A percentile compares a stretch with the other conserved stretches of the same genome.
Evolutionary conservation across 2,888 invertebrate species (phyloP).

Genomic region (Apoda limacodes): DNA sequence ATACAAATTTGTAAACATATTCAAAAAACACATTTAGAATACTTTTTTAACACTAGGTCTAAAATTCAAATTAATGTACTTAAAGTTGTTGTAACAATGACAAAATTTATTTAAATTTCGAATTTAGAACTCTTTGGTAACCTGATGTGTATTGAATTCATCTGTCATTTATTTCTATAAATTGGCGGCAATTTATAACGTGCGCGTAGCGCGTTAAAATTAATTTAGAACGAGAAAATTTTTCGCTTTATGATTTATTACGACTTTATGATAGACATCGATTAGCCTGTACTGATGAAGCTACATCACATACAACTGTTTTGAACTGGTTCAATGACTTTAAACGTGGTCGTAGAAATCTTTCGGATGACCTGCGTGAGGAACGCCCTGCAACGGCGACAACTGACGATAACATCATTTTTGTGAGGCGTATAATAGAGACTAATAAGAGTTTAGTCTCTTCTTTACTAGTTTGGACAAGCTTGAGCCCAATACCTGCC

Average conservation of each 20-base stretch:
- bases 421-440: neutral
- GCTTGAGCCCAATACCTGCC: conserved; percentile 8
- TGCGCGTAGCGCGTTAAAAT: neutral
- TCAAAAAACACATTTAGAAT: too few relatives aligned
- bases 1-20: too few relatives aligned
- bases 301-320: neutral
- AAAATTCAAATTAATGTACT: too few relatives aligned
- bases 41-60: too few relatives aligned
- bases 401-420: neutral
- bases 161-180: conserved; percentile 2
- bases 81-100: too few relatives aligned
- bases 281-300: neutral
- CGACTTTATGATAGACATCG: neutral
- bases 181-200: conserved; percentile 1
- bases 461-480: conserved; percentile 11
- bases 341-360: neutral
- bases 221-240: neutral
- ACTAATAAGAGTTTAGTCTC: neutral
- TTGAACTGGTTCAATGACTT: neutral
- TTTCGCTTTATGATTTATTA: neutral
- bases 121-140: neutral
- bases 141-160: conserved; percentile 2
- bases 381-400: neutral
- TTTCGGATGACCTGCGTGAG: conserved; percentile 1
- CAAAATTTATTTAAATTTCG: neutral